These are phyloP conservation scores for Drosophila orosa DNA, from an alignment of 1,140 invertebrate species.

Conservation along the genomic window DNA sequence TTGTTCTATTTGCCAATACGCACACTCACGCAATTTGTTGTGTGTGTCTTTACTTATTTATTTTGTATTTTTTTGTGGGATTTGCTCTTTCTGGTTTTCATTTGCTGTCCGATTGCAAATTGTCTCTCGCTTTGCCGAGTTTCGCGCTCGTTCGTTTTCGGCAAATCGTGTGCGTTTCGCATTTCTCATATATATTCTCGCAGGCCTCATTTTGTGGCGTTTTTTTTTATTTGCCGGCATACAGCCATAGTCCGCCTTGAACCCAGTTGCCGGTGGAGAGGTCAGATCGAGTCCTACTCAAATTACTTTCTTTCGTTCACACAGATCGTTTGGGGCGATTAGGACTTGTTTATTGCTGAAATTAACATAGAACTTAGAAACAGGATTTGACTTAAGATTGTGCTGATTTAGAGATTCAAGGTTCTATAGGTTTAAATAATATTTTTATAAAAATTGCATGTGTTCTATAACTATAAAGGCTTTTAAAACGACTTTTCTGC, in stretches of 20 bases:
- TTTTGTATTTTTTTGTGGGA: constrained; percentile 11
- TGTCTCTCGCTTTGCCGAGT: constrained; percentile 69
- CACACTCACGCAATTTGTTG: constrained; percentile 73
- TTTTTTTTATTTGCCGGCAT: constrained; percentile 24
- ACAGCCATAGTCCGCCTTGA: constrained; percentile 46
- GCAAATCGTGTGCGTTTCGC: constrained; percentile 56
- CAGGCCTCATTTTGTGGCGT: constrained; percentile 56
- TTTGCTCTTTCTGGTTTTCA: constrained; percentile 71
- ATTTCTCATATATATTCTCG: no score
- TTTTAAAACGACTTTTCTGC: no score
- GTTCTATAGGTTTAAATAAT: neutral
- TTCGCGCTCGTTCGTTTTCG: constrained; percentile 42
- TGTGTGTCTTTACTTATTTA: constrained; percentile 13
- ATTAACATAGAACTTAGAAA: neutral
- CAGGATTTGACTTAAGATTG: neutral
- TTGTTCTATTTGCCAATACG: constrained; percentile 59
- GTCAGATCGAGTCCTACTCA: neutral
- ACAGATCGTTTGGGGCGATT: constrained; percentile 2
- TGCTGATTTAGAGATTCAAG: neutral
- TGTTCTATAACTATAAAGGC: no score
- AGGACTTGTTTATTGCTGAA: neutral
- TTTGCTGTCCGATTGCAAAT: constrained; percentile 76
- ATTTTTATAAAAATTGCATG: no score
- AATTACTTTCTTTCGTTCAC: constrained; percentile 17
- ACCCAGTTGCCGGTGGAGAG: constrained; percentile 22